Evolutionary conservation across 2,113 vertebrate species (phyloP), one percentile per base, ranked within the genome.

Genomic region (Ifrita kowaldi): DNA sequence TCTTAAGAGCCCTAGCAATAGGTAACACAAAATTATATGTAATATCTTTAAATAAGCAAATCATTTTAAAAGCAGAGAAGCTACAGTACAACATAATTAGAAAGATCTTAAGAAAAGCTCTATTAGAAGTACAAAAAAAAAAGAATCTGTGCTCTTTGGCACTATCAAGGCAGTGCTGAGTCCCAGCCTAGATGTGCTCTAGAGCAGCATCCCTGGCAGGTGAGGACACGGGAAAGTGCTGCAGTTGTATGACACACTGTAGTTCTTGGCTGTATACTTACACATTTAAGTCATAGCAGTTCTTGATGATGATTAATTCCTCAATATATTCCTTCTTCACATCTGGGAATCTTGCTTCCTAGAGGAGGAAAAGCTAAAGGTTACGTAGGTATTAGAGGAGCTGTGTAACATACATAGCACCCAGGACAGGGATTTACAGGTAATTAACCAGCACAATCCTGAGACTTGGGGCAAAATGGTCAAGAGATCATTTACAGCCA

Each of bases 341-440:
- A 95, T 98, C 98, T 89, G 98, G 98, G 87, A 98, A 98, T 91
- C 98, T 98, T 95, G 97, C 98, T 97, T 98, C 98, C 98, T 98
- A 23, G 32, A 96, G 96, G 16, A 80, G 57, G 80, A 93, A 90
- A 95, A 96, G 77, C 47, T 84, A 27, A 76, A 69, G 88, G 84
- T 94, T 93, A 95, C 0, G 1, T 0, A 70, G 65, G 55, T 64
- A 24, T 85, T 85, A 64, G 52, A 83, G 44, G 50, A 77, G 74
- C 26, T 16, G 19, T 5, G 24, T 14, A 67, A 68, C 37, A 84
- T 15, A 93, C 2, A 3, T 1, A 41, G 55, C 56, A 86, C 15
- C 27, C 46, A 41, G 71, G 44, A 44, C 35, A 64, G 26, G 56
- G n/a, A 76, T 67, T 53, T 67, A 46, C 3, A 62, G 8, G 22